Evolutionary conservation across 2,797 vertebrate species (phyloP).

Genomic region (Amniataba percoides): DNA sequence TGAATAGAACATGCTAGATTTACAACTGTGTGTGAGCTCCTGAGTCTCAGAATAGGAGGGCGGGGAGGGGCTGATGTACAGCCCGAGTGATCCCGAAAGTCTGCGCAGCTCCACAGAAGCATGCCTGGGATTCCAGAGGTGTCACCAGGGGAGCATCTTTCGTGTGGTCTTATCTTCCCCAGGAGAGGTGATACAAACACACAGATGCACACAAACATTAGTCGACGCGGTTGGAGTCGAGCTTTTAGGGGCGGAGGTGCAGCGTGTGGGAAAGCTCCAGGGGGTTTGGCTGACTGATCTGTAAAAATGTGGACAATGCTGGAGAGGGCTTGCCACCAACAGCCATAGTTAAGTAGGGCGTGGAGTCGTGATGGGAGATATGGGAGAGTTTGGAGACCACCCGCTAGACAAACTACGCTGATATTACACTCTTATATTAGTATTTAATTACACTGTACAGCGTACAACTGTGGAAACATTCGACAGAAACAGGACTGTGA

Average conservation of each 20-base stretch:
- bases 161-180: slow-evolving; percentile 59
- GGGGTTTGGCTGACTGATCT: slow-evolving; percentile 46
- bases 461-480: neutral
- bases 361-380: slow-evolving; percentile 33
- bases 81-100: slow-evolving; percentile 60
- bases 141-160: slow-evolving; percentile 71
- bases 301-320: slow-evolving; percentile 63
- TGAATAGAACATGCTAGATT: slow-evolving; percentile 56
- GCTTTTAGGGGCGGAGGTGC: slow-evolving; percentile 32
- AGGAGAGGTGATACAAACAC: slow-evolving; percentile 54
- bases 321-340: slow-evolving; percentile 43
- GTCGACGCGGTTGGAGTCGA: slow-evolving; percentile 26
- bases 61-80: slow-evolving; percentile 42
- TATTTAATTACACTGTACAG: slow-evolving; percentile 9
- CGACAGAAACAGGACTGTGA: neutral
- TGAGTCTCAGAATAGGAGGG: slow-evolving; percentile 63
- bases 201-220: slow-evolving; percentile 49
- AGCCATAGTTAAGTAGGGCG: slow-evolving; percentile 45
- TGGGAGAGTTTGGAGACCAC: slow-evolving; percentile 40
- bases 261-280: slow-evolving; percentile 51
- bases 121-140: slow-evolving; percentile 79
- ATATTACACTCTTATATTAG: no score
- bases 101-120: slow-evolving; percentile 42
- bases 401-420: slow-evolving; percentile 2
- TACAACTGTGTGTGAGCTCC: slow-evolving; percentile 48